Base-by-base conservation (phyloP, 2,888 invertebrate species). In the Germaria angustata region DNA sequence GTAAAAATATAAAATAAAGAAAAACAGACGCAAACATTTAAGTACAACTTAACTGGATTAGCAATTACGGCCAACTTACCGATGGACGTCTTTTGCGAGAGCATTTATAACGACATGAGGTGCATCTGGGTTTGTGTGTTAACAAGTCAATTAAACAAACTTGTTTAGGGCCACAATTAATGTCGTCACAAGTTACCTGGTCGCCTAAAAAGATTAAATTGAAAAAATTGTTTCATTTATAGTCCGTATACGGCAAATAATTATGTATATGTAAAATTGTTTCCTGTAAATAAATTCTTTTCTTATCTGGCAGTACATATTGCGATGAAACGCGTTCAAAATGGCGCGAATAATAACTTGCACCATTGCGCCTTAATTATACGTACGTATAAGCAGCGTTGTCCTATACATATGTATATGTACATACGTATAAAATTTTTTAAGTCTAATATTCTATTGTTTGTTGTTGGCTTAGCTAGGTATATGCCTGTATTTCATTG, bases 81-180 rank as follows among this genome's bases (percentile, higher is more conserved):
- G 85, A 55, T 63, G 88, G 89, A 76, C 88, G 87, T 57, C 88
- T 88, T 82, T 89, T 90, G 78, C 93, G 91, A 32, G 93, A 92
- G 87, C 94, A 94, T 81, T 93, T 93, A 86, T 93, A 93, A 85
- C 92, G 92, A 89, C 96, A 96, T 84, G 94, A 94, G 84, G 95
- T 94, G 90, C 96, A 96, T 77, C 95, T 92, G 7, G 95, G 95
- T 84, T 92, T 92, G 32, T 94, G 93, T n/a, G 93, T 93, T 66
- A 91, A 88, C 85, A 92, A 90, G 88, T 95, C 94, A 84, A 93
- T 92, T 86, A 96, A 91, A 89, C 96, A 96, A 63, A 93, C 93
- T 90, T 95, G 94, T 55, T 93, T 93, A 81, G 93, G 93, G 80
- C 93, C 92, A 89, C 96, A 96, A 80, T 92, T 92, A 80, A 95